Percentiles rank a stretch among this genome's conserved stretches.
Conservation (phyloP, 2,888 invertebrate species). For the Apamea epomidion region DNA sequence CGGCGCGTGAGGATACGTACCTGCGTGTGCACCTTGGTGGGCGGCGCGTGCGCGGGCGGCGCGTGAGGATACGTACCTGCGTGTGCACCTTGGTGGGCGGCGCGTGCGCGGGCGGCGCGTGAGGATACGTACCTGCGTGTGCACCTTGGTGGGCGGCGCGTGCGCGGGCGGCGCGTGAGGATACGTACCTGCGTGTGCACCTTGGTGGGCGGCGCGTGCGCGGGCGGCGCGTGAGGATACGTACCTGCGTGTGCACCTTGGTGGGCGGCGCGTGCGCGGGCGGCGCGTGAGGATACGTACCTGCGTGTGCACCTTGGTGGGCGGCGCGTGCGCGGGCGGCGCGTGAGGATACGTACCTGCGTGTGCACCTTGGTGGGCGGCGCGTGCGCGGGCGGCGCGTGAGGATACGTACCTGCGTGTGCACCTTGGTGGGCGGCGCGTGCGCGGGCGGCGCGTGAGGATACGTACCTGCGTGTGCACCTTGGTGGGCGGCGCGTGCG, state of each 20-base stretch:
- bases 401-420: slow-evolving; percentile 84
- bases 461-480: slow-evolving; percentile 86
- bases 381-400: no score
- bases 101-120: no score
- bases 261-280: slow-evolving; percentile 62
- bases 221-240: no score
- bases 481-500: slow-evolving; percentile 68
- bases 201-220: slow-evolving; percentile 68
- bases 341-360: slow-evolving; percentile 80
- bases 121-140: slow-evolving; percentile 84
- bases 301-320: slow-evolving; percentile 86
- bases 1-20: no score
- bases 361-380: slow-evolving; percentile 82
- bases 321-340: slow-evolving; percentile 52
- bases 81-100: slow-evolving; percentile 82
- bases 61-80: slow-evolving; percentile 80
- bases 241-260: slow-evolving; percentile 87
- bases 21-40: slow-evolving; percentile 86
- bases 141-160: slow-evolving; percentile 76
- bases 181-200: slow-evolving; percentile 86
- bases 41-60: slow-evolving; percentile 52
- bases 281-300: no score
- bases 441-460: no score
- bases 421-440: slow-evolving; percentile 76
- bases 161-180: no score